Evolutionary conservation across 2,797 vertebrate species (phyloP), one percentile per base, ranked within the genome.

Genomic region (Nannoperca australis): DNA sequence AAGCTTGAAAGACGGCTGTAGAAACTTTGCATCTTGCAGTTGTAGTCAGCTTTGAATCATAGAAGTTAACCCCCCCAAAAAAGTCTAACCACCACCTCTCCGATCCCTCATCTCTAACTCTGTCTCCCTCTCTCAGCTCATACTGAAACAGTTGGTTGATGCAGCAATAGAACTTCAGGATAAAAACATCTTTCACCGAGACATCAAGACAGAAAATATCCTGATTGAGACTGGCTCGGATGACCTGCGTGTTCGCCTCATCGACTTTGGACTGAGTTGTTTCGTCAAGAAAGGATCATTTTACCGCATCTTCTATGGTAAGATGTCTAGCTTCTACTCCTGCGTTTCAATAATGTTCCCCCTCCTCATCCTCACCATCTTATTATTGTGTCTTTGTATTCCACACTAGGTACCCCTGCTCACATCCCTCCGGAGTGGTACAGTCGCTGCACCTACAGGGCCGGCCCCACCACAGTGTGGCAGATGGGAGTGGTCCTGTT

Each of bases 241-340:
- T 2, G n/a, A 24, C 14, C 65, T 53, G 0, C 34, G 18, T 0
- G 22, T 77, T 3, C 47, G 49, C 0, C 55, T 87, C 2, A 82
- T 76, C 5, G 85, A 84, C 58, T 82, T 87, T n/a, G 78, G 73
- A 0, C 30, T 79, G 8, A 76, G 85, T 56, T 87, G 79, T 47
- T 82, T 77, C 2, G 1, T 12, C 0, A 47, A 64, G 2, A 27
- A 54, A 14, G 3, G 2, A n/a, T 66, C 62, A 0, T 1, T 1
- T 7, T 73, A 42, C 22, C n/a, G 7, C 0, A 0, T 20, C 0
- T 85, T 82, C 10, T 72, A 11, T 0, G 56, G 81, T 74, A 66
- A 20, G n/a, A 44, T 12, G 3, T 55, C 18, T 1, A 27, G 3
- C 1, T 50, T 18, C 27, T 40, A 3, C 56, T 60, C 3, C 53